Base-by-base conservation (phyloP, 2,113 vertebrate species). In the Brachypodius melanocephalos region DNA sequence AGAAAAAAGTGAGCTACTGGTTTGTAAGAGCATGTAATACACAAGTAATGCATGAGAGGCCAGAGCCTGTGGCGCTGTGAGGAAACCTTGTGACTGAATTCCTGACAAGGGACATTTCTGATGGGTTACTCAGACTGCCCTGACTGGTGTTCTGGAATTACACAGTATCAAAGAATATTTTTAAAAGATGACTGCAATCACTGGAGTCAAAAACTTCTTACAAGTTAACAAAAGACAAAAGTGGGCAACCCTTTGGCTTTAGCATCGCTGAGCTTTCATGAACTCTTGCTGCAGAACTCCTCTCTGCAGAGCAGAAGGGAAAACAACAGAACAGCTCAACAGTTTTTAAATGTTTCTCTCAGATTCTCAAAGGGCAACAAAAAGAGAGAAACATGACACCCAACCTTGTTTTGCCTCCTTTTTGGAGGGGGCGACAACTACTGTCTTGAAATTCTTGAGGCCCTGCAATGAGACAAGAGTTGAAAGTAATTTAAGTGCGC, bases 21-120 rank as follows among this genome's bases (percentile, higher is more conserved):
- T 76, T 62, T 82, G 58, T 20, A n/a, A 61, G 57, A 69, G 32
- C 18, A 82, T 1, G 5, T 18, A 79, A 79, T 15, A 66, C 15
- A 45, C 26, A 18, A 88, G 36, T 8, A 72, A 48, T 0, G 8
- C 0, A 0, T 5, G 62, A 52, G 9, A 7, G 62, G 40, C 65
- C 25, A 46, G 12, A 45, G 58, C 49, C 66, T 6, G 74, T 1
- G 17, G 71, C 2, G 2, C 71, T 62, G 28, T 7, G 49, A 59
- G 45, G 34, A 90, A 77, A 71, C 42, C 32, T 51, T 5, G 42
- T 79, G 75, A 94, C 67, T 9, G 6, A 43, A 63, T 54, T 88
- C 82, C 88, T 20, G 20, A 75, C 14, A 11, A 79, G 49, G 14
- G 89, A 59, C 82, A 66, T 79, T 83, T 72, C 58, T 58, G 20